A percentile compares a stretch with the other conserved stretches of the same genome.
Evolutionary conservation across 37 sponge, comb jelly and placozoan species (phyloP).

Genomic region (Corticium candelabrum): DNA sequence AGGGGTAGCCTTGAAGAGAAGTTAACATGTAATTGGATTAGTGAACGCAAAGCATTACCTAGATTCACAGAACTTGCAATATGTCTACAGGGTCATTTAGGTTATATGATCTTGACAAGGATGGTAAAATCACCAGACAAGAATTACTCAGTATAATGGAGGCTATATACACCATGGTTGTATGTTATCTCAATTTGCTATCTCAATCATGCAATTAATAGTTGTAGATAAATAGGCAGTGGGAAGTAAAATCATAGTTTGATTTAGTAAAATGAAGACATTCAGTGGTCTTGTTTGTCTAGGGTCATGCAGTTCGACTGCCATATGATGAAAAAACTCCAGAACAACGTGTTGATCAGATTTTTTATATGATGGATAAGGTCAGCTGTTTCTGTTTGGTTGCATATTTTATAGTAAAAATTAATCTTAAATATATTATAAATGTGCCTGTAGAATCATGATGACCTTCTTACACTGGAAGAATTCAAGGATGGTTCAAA

Average conservation of each 20-base stretch:
- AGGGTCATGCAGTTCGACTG: neutral
- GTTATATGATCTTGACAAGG: neutral
- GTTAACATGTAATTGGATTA: constrained; percentile 37
- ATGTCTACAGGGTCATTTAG: neutral
- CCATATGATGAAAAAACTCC: neutral
- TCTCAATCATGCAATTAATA: too few species aligned
- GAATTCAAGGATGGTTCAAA: neutral
- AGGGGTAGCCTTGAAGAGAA: constrained; percentile 71
- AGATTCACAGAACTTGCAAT: too few species aligned
- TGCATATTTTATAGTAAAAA: neutral
- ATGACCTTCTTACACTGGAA: neutral
- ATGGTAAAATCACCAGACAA: neutral
- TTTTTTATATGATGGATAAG: neutral
- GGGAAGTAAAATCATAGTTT: too few species aligned
- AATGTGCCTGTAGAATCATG: neutral
- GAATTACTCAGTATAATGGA: neutral
- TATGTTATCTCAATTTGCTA: neutral
- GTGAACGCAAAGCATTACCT: too few species aligned
- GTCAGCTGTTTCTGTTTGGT: neutral
- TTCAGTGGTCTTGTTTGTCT: neutral
- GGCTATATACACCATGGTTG: constrained; percentile 3
- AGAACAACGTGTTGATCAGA: neutral
- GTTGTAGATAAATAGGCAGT: too few species aligned
- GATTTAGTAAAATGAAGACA: neutral
- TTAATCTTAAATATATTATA: too few species aligned